A percentile compares a stretch with the other conserved stretches of the same genome.
These are phyloP conservation scores for Lepisosteus osseus DNA, from an alignment of 2,113 vertebrate genomes.

Conservation along the genomic window DNA sequence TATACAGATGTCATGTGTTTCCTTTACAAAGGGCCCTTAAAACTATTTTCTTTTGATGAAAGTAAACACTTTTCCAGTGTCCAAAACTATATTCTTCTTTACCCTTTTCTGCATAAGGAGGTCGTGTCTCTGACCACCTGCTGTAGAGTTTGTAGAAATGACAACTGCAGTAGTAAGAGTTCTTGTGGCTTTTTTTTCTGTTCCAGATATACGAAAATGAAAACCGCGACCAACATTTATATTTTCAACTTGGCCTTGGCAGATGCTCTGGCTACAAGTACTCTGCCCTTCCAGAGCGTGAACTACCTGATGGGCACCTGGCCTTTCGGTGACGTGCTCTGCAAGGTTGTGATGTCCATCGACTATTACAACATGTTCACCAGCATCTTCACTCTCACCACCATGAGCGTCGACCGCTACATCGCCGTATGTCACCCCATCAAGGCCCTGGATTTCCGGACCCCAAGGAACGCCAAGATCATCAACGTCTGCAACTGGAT, in stretches of 20 bases:
- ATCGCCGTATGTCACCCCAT: constrained; percentile 95
- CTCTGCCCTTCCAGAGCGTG: constrained; percentile 94
- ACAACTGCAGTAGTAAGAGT: too few relatives aligned
- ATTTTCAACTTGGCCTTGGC: constrained; percentile 97
- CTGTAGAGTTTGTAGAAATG: too few relatives aligned
- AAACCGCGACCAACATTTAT: constrained; percentile 98
- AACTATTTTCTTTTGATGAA: too few relatives aligned
- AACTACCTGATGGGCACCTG: constrained; percentile 97
- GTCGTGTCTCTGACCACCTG: too few relatives aligned
- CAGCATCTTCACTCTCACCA: constrained; percentile 96
- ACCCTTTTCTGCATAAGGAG: too few relatives aligned
- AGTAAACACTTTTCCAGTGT: too few relatives aligned
- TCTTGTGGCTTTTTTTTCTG: constrained; percentile 11
- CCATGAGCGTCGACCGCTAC: constrained; percentile 97
- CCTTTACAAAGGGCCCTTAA: too few relatives aligned
- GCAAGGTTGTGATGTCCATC: constrained; percentile 94
- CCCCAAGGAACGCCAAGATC: constrained; percentile 93
- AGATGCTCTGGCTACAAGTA: constrained; percentile 92
- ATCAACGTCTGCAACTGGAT: constrained; percentile 98
- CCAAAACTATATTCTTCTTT: too few relatives aligned
- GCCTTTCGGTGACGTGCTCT: constrained; percentile 90
- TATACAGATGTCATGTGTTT: too few relatives aligned
- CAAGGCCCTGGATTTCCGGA: constrained; percentile 94
- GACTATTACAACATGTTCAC: constrained; percentile 99
- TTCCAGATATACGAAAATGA: constrained; percentile 97